These are phyloP conservation scores for Psococerastis gibbosa DNA, from an alignment of 2,888 invertebrate genomes.

Conservation along the genomic window DNA sequence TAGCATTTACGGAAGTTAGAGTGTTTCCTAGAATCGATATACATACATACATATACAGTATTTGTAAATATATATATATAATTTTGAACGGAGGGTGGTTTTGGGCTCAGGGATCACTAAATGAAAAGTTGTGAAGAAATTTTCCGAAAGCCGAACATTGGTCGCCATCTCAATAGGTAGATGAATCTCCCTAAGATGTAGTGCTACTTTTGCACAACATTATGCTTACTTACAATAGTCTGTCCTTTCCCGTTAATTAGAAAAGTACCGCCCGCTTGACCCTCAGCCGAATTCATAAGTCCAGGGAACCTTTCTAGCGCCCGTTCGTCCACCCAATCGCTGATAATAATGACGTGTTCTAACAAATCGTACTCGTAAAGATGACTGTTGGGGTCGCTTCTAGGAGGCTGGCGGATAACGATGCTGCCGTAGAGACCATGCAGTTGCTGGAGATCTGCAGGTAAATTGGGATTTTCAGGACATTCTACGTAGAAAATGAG, in stretches of 20 bases:
- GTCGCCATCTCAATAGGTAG: too few relatives aligned
- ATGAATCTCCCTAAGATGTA: too few relatives aligned
- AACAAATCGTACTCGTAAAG: slow-evolving; percentile 78
- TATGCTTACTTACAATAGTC: slow-evolving; percentile 43
- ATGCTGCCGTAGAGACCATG: slow-evolving; percentile 76
- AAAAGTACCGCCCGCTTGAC: slow-evolving; percentile 71
- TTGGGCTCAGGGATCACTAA: too few relatives aligned
- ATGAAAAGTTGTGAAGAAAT: too few relatives aligned
- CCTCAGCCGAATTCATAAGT: slow-evolving; percentile 65
- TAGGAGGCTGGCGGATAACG: slow-evolving; percentile 64
- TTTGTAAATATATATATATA: too few relatives aligned
- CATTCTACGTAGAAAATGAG: too few relatives aligned
- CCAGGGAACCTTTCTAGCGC: slow-evolving; percentile 69
- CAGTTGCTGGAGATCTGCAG: slow-evolving; percentile 56
- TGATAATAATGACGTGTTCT: slow-evolving; percentile 67
- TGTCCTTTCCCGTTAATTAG: slow-evolving; percentile 83
- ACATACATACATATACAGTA: too few relatives aligned
- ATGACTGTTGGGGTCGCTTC: slow-evolving; percentile 66
- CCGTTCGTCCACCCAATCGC: slow-evolving; percentile 81
- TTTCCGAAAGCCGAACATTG: too few relatives aligned
- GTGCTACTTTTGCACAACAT: too few relatives aligned
- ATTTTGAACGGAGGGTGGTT: too few relatives aligned
- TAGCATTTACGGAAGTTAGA: too few relatives aligned
- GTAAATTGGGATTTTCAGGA: slow-evolving; percentile 1
- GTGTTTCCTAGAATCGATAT: too few relatives aligned